Evolutionary conservation across 23 tunicate species (phyloP).

Genomic region (Phallusia fumigata): DNA sequence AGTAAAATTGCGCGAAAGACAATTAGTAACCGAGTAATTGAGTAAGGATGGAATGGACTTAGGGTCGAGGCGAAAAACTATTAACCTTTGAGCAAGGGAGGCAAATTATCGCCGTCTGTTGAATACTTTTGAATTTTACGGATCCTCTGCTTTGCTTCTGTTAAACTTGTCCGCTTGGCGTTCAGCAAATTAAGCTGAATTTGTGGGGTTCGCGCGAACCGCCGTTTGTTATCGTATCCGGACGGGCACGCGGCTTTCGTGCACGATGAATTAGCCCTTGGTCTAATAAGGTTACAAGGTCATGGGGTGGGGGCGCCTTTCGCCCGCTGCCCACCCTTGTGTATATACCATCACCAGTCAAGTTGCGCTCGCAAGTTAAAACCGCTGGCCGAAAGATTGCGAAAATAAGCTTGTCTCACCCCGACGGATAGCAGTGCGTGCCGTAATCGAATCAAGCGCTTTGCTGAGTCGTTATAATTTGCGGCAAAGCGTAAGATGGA

Average conservation of each 20-base stretch:
- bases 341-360: not conserved
- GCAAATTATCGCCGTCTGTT: too few species aligned
- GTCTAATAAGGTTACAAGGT: slow-evolving; percentile 1
- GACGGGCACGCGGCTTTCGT: slow-evolving; percentile 8
- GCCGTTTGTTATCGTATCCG: slow-evolving; percentile 5
- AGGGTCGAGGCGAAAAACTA: too few species aligned
- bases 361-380: not conserved
- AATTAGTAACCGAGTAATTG: too few species aligned
- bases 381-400: not conserved
- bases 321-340: not conserved
- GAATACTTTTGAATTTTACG: too few species aligned
- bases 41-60: too few species aligned
- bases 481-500: not conserved
- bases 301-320: not conserved
- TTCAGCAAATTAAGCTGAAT: not conserved
- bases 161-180: not conserved
- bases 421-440: not conserved
- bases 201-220: slow-evolving; percentile 5
- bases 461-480: slow-evolving; percentile 10
- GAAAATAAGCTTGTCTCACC: not conserved
- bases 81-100: too few species aligned
- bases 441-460: slow-evolving; percentile 4
- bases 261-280: not conserved
- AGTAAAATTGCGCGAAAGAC: too few species aligned
- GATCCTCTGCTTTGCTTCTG: too few species aligned